These are phyloP conservation scores for Microctenopoma lineatum DNA, from an alignment of 2,797 vertebrate genomes.

Conservation along the genomic window DNA sequence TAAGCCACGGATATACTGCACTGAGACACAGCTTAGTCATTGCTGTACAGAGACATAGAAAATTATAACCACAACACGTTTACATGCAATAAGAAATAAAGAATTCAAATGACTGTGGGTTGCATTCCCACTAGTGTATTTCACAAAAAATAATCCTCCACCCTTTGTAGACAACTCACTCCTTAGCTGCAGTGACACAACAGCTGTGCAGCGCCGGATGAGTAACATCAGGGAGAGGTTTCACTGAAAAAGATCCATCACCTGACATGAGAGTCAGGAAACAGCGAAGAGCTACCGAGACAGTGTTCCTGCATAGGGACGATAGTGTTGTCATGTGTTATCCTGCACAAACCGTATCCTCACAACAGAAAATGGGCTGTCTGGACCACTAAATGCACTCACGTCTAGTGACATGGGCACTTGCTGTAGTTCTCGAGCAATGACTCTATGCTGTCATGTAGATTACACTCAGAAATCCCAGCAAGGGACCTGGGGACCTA, in stretches of 20 bases:
- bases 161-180: constrained; percentile 17
- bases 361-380: constrained; percentile 25
- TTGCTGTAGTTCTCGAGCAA: constrained; percentile 52
- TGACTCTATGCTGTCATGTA: constrained; percentile 45
- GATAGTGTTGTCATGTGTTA: constrained; percentile 43
- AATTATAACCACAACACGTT: constrained; percentile 1
- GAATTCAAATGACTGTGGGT: not conserved
- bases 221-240: constrained; percentile 48
- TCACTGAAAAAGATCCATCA: constrained; percentile 52
- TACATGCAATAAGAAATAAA: constrained; percentile 5
- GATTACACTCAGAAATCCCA: constrained; percentile 58
- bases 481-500: constrained; percentile 38
- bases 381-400: constrained; percentile 38
- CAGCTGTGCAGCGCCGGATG: constrained; percentile 47
- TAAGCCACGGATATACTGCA: constrained; percentile 53
- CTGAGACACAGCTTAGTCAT: constrained; percentile 35
- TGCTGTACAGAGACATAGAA: constrained; percentile 39
- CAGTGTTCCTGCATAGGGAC: constrained; percentile 29
- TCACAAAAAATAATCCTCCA: constrained; percentile 13
- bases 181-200: constrained; percentile 31
- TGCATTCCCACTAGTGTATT: constrained; percentile 15
- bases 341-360: constrained; percentile 24
- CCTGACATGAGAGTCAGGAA: constrained; percentile 55
- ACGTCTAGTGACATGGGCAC: constrained; percentile 51
- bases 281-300: constrained; percentile 50